Evolutionary conservation across 2,888 invertebrate genomes (phyloP), one percentile per base, ranked within the genome.

Genomic region (Eupithecia centaureata): DNA sequence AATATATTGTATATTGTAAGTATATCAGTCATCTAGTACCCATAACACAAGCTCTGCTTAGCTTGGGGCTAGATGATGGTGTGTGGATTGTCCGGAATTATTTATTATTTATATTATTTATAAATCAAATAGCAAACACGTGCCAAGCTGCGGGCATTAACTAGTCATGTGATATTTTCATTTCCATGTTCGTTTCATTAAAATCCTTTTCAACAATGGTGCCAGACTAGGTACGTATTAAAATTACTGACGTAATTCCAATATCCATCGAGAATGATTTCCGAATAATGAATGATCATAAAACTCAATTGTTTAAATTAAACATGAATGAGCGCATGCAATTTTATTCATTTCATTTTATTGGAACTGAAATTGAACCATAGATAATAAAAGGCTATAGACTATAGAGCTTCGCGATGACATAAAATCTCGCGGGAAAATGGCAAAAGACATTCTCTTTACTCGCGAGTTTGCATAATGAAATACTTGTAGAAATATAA

Each of bases 391-490:
- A 78, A 80, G 79, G 80, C 77, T 78, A 78, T 77, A 80, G 79
- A 79, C 78, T 79, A 78, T 77, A 80, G 79, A 79, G 78, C 78
- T 76, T 81, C 84, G 82, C 82, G 82, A 81, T 79, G 80, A 80
- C 80, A 80, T 83, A 82, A 85, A 86, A 83, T 82, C 82, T 79
- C 77, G 76, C 74, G 76, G 72, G 73, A 76, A 81, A 79, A 81
- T 76, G 81, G 77, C 80, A 77, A 67, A 74, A 80, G 82, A 80
- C 81, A 84, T 83, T 85, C 80, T 81, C 82, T 79, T 81, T 80
- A 79, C 77, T 77, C 75, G 66, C 70, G 76, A 79, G 80, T 86
- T 85, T 85, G 84, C 86, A 87, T 86, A 87, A 86, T 86, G 82
- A 83, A 85, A 85, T 85, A 84, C 84, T 84, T 78, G 78, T 79